Evolutionary conservation across 2,888 invertebrate species (phyloP).

Genomic region (Drymonia ruficornis): DNA sequence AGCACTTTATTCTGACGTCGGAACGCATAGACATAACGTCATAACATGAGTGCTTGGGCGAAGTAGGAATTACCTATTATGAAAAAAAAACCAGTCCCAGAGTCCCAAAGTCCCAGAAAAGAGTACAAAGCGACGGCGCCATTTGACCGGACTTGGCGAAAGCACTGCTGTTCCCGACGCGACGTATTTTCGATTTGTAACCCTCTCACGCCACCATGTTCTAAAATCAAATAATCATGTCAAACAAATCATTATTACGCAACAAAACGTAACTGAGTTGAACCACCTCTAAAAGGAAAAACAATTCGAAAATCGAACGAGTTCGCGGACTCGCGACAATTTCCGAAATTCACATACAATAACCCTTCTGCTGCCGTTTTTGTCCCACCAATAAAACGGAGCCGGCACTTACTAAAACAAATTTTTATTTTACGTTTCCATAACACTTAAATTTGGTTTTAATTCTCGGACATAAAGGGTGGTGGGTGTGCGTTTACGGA

Average conservation of each 20-base stretch:
- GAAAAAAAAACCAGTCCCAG: too few species aligned
- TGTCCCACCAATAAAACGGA: constrained; percentile 57
- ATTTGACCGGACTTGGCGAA: too few species aligned
- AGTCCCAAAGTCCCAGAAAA: too few species aligned
- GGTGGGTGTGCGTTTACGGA: constrained; percentile 26
- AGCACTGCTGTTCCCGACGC: too few species aligned
- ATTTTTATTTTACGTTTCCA: constrained; percentile 17
- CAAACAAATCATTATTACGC: not conserved
- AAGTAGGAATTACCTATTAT: too few species aligned
- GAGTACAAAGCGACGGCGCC: too few species aligned
- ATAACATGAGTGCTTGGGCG: too few species aligned
- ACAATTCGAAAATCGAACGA: constrained; percentile 15
- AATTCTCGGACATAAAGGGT: constrained; percentile 14
- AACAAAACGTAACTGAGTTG: constrained; percentile 12
- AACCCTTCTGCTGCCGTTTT: constrained; percentile 58
- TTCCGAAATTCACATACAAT: constrained; percentile 48
- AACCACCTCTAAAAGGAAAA: constrained; percentile 13
- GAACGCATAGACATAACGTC: too few species aligned
- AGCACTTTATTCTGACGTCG: too few species aligned
- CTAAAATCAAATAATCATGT: too few species aligned
- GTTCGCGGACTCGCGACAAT: constrained; percentile 34
- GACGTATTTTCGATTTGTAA: too few species aligned
- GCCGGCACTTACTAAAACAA: constrained; percentile 47
- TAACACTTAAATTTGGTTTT: constrained; percentile 19
- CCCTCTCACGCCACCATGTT: too few species aligned